phyloP scores from a whole-genome alignment of 2,113 vertebrate species.

The Mirounga angustirostris region DNA sequence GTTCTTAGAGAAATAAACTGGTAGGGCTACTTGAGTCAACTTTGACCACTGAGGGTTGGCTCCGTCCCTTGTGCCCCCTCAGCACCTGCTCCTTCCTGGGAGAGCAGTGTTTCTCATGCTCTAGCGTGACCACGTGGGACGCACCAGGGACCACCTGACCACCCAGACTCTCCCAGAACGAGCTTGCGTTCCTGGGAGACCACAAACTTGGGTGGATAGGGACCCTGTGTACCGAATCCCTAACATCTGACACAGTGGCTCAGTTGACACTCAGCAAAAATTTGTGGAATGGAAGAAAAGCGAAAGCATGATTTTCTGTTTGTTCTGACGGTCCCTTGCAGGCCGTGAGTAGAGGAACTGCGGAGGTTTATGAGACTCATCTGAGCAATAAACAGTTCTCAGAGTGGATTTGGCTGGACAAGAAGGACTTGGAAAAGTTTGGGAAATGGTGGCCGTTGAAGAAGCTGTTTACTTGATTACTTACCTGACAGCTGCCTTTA shows the following conservation, averaged over 20 bases:
- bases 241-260: background rate
- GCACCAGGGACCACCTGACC: too few relatives aligned
- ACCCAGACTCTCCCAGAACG: background rate
- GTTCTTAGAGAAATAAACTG: background rate
- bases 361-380: background rate
- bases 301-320: background rate
- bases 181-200: too few relatives aligned
- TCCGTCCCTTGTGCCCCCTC: too few relatives aligned
- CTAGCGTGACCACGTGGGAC: background rate
- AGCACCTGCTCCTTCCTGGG: background rate
- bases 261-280: background rate
- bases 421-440: background rate
- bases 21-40: background rate
- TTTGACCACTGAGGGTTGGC: too few relatives aligned
- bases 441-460: background rate
- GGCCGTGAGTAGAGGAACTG: background rate
- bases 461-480: constrained; percentile 2
- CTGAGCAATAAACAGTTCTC: background rate
- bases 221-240: background rate
- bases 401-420: background rate
- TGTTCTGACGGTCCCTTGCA: background rate
- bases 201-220: background rate
- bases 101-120: background rate
- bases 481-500: constrained; percentile 3
- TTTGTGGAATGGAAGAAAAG: background rate